These are phyloP conservation scores for Tryphoninae sp. DNA, from an alignment of 2,888 invertebrate species.

Conservation along the genomic window DNA sequence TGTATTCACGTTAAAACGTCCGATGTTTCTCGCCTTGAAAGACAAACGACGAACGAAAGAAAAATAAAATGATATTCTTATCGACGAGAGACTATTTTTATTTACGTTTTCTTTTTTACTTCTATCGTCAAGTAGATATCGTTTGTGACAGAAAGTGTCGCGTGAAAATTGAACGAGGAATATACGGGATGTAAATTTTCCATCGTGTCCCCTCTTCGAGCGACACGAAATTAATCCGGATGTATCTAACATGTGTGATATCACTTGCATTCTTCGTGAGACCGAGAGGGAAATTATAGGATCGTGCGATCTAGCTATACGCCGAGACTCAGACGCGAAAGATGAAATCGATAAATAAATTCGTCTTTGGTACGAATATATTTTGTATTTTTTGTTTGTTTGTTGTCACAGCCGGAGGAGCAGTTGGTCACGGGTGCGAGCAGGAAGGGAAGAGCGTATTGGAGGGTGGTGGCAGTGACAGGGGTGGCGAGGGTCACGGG, in stretches of 20 bases:
- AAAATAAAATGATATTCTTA: background rate
- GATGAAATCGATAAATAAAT: slow-evolving; percentile 28
- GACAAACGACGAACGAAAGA: background rate
- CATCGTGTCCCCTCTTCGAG: background rate
- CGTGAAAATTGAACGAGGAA: background rate
- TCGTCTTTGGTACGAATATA: background rate
- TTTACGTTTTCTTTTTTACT: background rate
- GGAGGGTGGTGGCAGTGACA: slow-evolving; percentile 77
- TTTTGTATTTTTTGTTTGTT: slow-evolving; percentile 30
- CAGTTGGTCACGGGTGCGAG: slow-evolving; percentile 79
- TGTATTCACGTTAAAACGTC: background rate
- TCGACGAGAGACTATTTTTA: background rate
- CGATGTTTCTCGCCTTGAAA: background rate
- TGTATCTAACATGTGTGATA: background rate
- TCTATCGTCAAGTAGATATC: background rate
- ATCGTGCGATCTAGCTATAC: background rate
- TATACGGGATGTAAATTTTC: background rate
- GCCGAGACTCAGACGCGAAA: background rate
- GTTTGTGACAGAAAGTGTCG: background rate
- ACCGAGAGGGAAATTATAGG: background rate
- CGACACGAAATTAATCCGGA: background rate
- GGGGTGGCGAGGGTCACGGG: slow-evolving; percentile 78
- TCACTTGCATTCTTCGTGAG: background rate
- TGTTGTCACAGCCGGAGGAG: slow-evolving; percentile 76
- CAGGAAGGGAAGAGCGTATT: slow-evolving; percentile 75